Conservation (phyloP, 2,113 vertebrate species). For the Cichladusa arquata region DNA sequence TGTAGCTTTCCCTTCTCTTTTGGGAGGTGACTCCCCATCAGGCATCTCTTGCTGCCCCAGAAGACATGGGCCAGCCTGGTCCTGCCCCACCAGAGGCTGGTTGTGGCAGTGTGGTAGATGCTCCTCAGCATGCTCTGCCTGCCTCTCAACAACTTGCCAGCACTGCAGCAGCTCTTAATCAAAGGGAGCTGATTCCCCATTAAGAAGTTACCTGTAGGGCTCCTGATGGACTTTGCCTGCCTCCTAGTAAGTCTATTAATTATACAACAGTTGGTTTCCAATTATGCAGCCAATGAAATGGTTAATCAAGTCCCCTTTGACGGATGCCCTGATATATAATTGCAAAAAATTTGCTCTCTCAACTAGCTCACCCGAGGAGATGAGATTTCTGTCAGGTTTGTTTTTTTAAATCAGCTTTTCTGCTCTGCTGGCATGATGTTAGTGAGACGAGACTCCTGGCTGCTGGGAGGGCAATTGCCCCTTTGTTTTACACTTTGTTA, state of each 20-base stretch:
- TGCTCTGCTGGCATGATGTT: not conserved
- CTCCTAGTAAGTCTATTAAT: constrained; percentile 69
- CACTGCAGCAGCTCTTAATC: constrained; percentile 35
- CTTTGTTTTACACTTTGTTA: not conserved
- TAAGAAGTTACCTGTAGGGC: constrained; percentile 71
- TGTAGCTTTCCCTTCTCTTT: not conserved
- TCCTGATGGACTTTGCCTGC: constrained; percentile 66
- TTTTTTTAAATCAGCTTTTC: constrained; percentile 52
- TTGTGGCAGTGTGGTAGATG: not conserved
- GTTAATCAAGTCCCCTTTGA: constrained; percentile 72
- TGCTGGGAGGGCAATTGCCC: constrained; percentile 6
- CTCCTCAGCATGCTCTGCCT: not conserved
- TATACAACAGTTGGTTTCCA: constrained; percentile 71
- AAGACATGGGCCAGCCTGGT: not conserved
- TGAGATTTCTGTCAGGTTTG: constrained; percentile 64
- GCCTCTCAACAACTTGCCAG: not conserved
- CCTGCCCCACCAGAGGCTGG: not conserved
- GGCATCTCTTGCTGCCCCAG: not conserved
- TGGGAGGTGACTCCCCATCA: not conserved
- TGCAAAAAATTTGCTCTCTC: constrained; percentile 65
- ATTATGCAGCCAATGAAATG: constrained; percentile 72
- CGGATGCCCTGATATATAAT: constrained; percentile 68
- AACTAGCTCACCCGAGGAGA: constrained; percentile 59
- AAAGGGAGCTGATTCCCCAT: constrained; percentile 59
- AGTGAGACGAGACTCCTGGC: not conserved